Evolutionary conservation across 2,797 vertebrate species (phyloP), one percentile per base, ranked within the genome.

Genomic region (Erethizon dorsatum): DNA sequence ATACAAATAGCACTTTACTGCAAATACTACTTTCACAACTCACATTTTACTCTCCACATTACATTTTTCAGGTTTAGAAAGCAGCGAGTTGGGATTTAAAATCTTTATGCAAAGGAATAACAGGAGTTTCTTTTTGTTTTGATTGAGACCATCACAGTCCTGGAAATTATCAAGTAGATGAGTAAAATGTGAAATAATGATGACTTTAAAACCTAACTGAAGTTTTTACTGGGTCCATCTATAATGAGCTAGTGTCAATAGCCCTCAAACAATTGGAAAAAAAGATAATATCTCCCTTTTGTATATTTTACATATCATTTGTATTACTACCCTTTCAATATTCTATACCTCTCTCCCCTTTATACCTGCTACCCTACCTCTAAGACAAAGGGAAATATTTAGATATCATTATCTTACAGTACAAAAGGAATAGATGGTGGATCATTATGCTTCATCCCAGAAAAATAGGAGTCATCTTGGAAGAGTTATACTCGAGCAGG

Each of bases 1-100:
- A 67, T 37, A 78, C 18, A 87, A 84, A 67, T 61, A 96, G n/a
- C 31, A 47, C 6, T 7, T 31, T 84, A 45, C 54, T 77, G 41
- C 92, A 54, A 92, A 71, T 50, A 85, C 9, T 41, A 90, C 59
- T 82, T 84, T 13, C 88, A n/a, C 26, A 79, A 67, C 54, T 90
- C 90, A 6, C 0, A 22, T 52, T 82, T 71, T 83, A 67, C 82
- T 77, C 59, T 95, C 37, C 61, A 54, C 11, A 52, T 90, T 78
- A 41, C 75, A 41, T 89, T 95, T 97, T 85, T 75, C 28, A 86
- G 69, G 92, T 56, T 83, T 67, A 91, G 57, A 17, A 73, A 8
- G 54, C 63, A 83, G 26, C 33, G 50, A 67, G 17, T 59, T 86
- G 17, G 2, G 33, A 67, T 92, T 79, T 73, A 85, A 94, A 15